These are phyloP conservation scores for Astropecten irregularis DNA, from an alignment of 53 echinoderm and acorn worm genomes.

Conservation along the genomic window DNA sequence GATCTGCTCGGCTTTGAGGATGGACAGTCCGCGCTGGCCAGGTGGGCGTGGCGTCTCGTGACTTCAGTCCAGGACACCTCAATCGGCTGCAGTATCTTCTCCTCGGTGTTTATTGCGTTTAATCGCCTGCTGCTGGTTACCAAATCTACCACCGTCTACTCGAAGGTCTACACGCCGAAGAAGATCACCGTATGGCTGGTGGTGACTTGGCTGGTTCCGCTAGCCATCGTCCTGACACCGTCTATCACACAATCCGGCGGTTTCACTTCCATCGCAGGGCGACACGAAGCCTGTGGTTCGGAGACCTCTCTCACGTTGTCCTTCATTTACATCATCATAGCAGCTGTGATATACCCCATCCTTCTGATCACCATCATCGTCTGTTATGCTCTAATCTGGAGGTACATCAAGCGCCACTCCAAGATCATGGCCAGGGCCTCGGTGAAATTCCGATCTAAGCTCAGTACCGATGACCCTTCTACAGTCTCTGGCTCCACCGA, in stretches of 20 bases:
- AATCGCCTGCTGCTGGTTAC: slow-evolving; percentile 27
- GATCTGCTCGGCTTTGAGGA: no score
- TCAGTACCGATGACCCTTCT: neutral
- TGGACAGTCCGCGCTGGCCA: no score
- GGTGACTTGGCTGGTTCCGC: neutral
- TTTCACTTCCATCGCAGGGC: neutral
- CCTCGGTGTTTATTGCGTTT: neutral
- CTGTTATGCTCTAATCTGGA: no score
- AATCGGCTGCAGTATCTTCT: neutral
- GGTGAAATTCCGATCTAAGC: neutral
- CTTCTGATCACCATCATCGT: no score
- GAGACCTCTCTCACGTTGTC: neutral
- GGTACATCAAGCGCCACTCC: neutral
- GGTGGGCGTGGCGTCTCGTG: neutral
- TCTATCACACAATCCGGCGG: neutral
- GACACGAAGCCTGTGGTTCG: no score
- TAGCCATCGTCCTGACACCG: neutral
- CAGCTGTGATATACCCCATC: neutral
- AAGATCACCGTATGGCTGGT: neutral
- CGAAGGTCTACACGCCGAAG: no score
- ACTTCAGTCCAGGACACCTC: neutral
- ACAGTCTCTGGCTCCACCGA: neutral
- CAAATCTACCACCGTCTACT: no score
- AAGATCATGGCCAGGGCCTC: neutral
- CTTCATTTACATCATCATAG: neutral